A percentile compares a stretch with the other conserved stretches of the same genome.
Conservation (phyloP, 1,140 invertebrate genomes). For the Bombus consobrinus region DNA sequence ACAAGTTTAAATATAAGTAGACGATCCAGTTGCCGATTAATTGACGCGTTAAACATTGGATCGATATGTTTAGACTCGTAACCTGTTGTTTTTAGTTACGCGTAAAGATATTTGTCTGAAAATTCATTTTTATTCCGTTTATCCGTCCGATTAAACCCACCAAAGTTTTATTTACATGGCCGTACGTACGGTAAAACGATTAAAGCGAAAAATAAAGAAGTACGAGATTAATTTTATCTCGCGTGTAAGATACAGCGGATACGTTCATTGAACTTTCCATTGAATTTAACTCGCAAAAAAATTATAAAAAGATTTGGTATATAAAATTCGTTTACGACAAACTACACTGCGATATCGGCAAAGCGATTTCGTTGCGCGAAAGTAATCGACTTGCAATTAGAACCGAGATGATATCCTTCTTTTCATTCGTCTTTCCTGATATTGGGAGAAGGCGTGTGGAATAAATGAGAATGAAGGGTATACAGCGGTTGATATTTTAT, state of each 20-base stretch:
- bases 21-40: not conserved
- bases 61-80: fast-evolving
- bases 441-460: not conserved
- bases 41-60: not conserved
- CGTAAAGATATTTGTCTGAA: not conserved
- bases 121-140: not conserved
- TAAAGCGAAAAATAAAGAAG: not conserved
- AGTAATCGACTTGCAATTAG: not conserved
- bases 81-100: too few species aligned
- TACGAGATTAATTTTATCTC: not conserved
- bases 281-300: not conserved
- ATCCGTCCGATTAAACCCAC: not conserved
- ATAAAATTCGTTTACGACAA: not conserved
- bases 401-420: fast-evolving
- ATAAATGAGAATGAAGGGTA: constrained; percentile 2
- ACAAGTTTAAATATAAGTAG: not conserved
- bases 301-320: not conserved
- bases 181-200: too few species aligned
- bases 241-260: not conserved
- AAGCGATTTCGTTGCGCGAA: not conserved
- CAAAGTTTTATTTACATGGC: not conserved
- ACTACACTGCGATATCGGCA: not conserved
- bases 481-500: constrained; percentile 65
- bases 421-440: fast-evolving
- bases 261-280: not conserved